Evolutionary conservation across 1,140 invertebrate species (phyloP), one percentile per base, ranked within the genome.

Genomic region (Caenorhabditis remanei): DNA sequence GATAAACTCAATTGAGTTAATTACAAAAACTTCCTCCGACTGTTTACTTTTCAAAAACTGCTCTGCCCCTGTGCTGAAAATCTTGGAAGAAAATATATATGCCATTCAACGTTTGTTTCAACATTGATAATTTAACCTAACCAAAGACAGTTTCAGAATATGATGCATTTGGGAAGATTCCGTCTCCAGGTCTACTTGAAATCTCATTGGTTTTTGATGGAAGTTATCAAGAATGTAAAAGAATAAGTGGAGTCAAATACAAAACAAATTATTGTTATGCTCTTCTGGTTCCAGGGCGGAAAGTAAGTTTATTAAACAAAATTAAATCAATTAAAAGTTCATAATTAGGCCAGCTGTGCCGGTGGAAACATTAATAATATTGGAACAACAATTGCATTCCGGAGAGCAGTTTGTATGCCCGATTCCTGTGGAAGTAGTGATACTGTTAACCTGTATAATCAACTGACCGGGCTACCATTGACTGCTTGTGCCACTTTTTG

Each of bases 401-500:
- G 65, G 46, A 71, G 65, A 71, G 65, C 65, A 14, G 65, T 71
- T 8, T 71, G 65, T 8, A 71, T 71, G 65, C 65, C 65, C 1
- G 46, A 71, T 5, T 71, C 65, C 0, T 71, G 65, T 71, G 65
- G 40, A 46, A 71, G 65, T 43, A 19, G 41, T 11, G 65, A 71
- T n/a, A 71, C 40, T 19, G 65, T 71, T 7, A n/a, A 71, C 14
- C 41, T 71, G 11, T 71, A 71, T 3, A 71, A 71, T 19, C 65
- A 71, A 46, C 46, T 71, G 41, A 71, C 40, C 46, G 65, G 11
- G 41, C 41, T 71, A 11, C 65, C 65, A 6, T n/a, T 71, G 65
- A 71, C 65, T 19, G 65, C 65, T 7, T 71, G 65, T 46, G 65
- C 65, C 21, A 71, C 65, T 19, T 71, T 71, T n/a, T 71, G 65